Conservation (phyloP, 2,888 invertebrate species). For the Gryllus longicercus region DNA sequence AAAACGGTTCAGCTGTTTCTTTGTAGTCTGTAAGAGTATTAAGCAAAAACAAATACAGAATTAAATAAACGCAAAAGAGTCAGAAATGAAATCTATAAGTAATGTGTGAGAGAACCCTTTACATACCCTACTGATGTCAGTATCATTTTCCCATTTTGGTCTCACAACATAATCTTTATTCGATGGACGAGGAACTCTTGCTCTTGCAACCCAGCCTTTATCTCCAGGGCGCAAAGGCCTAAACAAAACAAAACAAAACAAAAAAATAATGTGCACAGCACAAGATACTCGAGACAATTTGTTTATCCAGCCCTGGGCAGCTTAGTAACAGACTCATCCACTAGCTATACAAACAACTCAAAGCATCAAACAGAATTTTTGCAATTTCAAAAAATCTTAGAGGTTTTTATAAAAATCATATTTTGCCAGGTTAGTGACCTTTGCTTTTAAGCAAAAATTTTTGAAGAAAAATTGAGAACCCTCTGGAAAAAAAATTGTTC, state of each 20-base stretch:
- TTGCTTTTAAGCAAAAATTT: no score
- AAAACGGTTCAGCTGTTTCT: constrained; percentile 83
- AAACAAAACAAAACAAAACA: constrained; percentile 34
- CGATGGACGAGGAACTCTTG: constrained; percentile 90
- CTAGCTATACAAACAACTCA: no score
- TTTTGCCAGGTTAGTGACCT: no score
- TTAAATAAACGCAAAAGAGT: neutral
- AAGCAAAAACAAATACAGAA: constrained; percentile 2
- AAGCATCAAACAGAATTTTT: no score
- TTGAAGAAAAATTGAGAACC: no score
- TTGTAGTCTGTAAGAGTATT: constrained; percentile 57
- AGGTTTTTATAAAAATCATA: no score
- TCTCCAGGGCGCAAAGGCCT: constrained; percentile 86
- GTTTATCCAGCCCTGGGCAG: no score
- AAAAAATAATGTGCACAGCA: constrained; percentile 21
- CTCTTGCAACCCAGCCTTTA: constrained; percentile 91
- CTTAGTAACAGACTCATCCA: no score
- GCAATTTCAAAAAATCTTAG: no score
- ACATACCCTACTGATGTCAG: constrained; percentile 76
- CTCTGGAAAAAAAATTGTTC: no score
- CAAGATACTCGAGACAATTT: neutral
- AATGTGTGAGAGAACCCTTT: neutral
- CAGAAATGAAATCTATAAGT: neutral
- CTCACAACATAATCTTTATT: constrained; percentile 95
- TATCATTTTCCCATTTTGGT: constrained; percentile 86